Conservation (phyloP, 2,888 invertebrate species). For the Aspidiotus destructor region DNA sequence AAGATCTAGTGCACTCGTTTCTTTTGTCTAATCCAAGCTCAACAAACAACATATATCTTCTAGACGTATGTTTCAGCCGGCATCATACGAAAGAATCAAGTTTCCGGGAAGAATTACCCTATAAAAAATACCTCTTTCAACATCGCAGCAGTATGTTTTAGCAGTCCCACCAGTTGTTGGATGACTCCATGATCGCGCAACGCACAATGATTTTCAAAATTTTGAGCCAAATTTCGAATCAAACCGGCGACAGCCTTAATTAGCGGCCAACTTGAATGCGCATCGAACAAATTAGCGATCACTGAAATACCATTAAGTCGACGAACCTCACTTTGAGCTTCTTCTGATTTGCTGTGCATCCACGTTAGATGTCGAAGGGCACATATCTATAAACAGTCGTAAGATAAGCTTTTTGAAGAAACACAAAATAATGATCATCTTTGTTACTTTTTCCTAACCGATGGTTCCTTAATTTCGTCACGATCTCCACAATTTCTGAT, state of each 20-base stretch:
- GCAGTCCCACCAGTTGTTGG: constrained; percentile 81
- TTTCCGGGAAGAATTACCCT: no score
- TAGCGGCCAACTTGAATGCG: constrained; percentile 93
- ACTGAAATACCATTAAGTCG: constrained; percentile 82
- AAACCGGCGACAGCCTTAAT: constrained; percentile 96
- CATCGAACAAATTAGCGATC: constrained; percentile 89
- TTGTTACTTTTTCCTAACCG: constrained; percentile 47
- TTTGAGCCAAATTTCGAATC: constrained; percentile 91
- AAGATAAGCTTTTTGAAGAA: background rate
- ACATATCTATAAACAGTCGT: constrained; percentile 51
- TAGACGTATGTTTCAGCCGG: no score
- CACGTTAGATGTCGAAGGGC: constrained; percentile 95
- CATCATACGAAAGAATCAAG: no score
- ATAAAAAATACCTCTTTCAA: no score
- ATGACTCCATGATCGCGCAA: constrained; percentile 89
- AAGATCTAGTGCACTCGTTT: no score
- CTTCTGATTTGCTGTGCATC: constrained; percentile 88
- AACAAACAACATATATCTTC: no score
- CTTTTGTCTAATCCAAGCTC: no score
- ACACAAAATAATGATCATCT: background rate
- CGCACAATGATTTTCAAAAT: constrained; percentile 89
- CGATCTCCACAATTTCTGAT: constrained; percentile 85
- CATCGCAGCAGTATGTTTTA: constrained; percentile 62
- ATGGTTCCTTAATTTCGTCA: constrained; percentile 98
- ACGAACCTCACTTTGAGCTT: constrained; percentile 94